Conservation (phyloP, 2,888 invertebrate genomes). For the Trypoxylon attenuatum region DNA sequence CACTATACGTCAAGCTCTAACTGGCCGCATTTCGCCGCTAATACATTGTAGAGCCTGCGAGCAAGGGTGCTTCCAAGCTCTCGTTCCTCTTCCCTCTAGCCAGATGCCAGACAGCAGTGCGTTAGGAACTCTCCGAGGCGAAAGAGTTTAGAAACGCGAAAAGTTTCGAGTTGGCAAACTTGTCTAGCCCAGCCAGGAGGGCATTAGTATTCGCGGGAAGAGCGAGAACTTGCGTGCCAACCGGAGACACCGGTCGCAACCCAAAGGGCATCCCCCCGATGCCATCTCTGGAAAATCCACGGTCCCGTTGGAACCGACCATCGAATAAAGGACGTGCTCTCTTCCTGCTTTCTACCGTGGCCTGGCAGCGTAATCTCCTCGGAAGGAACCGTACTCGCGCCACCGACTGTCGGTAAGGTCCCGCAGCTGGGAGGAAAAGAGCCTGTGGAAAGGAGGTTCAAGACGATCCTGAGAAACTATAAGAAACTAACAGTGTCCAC, state of each 20-base stretch:
- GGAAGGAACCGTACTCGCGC: constrained; percentile 20
- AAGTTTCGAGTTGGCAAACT: constrained; percentile 2
- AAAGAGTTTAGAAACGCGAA: constrained; percentile 11
- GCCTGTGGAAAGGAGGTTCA: too few relatives aligned
- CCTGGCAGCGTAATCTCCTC: constrained; percentile 1
- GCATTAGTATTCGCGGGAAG: constrained; percentile 25
- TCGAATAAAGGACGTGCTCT: constrained; percentile 29
- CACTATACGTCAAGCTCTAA: constrained; percentile 8
- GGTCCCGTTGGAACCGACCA: constrained; percentile 25
- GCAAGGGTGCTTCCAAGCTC: neutral
- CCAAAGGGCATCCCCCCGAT: constrained; percentile 9
- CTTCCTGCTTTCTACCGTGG: too few relatives aligned
- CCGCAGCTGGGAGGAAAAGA: too few relatives aligned
- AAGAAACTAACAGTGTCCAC: too few relatives aligned
- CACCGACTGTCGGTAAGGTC: constrained; percentile 51
- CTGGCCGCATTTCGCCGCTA: constrained; percentile 6
- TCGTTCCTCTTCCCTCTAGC: too few relatives aligned
- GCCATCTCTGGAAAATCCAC: constrained; percentile 42
- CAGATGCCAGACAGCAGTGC: neutral
- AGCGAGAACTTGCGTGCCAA: neutral
- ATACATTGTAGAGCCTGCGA: constrained; percentile 9
- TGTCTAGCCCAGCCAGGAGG: neutral
- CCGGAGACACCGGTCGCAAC: too few relatives aligned
- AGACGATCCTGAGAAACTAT: too few relatives aligned
- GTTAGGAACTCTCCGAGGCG: neutral